Conservation (phyloP, 2,113 vertebrate genomes). For the Lichenostomus cassidix region DNA sequence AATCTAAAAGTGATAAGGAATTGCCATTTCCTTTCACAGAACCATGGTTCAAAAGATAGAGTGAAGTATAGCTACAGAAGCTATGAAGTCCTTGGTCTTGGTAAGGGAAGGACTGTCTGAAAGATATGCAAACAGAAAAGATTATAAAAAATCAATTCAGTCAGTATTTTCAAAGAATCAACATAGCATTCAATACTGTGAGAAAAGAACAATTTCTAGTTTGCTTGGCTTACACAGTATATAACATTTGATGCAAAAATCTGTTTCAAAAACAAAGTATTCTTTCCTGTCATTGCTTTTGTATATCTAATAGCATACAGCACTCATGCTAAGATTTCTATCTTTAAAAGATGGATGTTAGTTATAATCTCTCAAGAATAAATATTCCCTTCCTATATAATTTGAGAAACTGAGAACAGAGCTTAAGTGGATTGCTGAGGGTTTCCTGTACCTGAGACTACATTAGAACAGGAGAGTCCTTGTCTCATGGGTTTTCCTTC, state of each 20-base stretch:
- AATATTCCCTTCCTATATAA: background rate
- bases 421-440: background rate
- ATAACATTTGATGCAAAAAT: slow-evolving; percentile 31
- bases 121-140: background rate
- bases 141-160: background rate
- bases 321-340: background rate
- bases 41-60: background rate
- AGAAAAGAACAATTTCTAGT: background rate
- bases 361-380: background rate
- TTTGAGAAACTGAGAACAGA: background rate
- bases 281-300: slow-evolving; percentile 10
- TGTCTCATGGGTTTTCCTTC: background rate
- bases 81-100: background rate
- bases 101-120: background rate
- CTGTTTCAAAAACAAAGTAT: background rate
- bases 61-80: background rate
- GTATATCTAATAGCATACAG: background rate
- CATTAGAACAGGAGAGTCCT: background rate
- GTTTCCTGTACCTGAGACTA: background rate
- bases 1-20: background rate
- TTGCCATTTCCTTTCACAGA: background rate
- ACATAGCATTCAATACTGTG: background rate
- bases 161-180: background rate
- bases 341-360: background rate
- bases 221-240: background rate